Conservation (phyloP, 2,113 vertebrate species). For the Thermophis baileyi region DNA sequence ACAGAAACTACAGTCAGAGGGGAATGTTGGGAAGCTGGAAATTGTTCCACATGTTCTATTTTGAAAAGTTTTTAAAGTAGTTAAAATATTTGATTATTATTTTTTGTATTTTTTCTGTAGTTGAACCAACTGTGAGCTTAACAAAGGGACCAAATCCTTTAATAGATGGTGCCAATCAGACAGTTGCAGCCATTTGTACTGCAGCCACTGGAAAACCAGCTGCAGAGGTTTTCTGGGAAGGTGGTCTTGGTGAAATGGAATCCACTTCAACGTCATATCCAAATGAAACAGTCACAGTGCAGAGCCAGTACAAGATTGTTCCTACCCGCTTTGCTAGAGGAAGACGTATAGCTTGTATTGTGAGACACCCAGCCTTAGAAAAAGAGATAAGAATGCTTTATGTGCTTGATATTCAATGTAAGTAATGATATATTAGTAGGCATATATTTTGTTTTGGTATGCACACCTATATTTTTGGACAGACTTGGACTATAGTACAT, state of each 20-base stretch:
- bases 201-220: slow-evolving; percentile 89
- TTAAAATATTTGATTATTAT: neutral
- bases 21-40: neutral
- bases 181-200: slow-evolving; percentile 87
- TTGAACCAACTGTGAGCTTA: slow-evolving; percentile 92
- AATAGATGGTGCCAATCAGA: slow-evolving; percentile 83
- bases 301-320: slow-evolving; percentile 79
- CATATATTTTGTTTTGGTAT: neutral
- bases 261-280: slow-evolving; percentile 72
- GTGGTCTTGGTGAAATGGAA: slow-evolving; percentile 79
- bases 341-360: slow-evolving; percentile 85
- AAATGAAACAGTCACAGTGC: slow-evolving; percentile 83
- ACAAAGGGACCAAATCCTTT: slow-evolving; percentile 79
- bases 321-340: slow-evolving; percentile 85
- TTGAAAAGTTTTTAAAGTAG: neutral
- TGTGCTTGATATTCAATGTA: slow-evolving; percentile 88
- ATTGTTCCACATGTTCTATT: neutral
- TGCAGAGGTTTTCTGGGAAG: slow-evolving; percentile 90
- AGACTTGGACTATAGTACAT: neutral
- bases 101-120: slow-evolving; percentile 61
- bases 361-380: slow-evolving; percentile 87
- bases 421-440: slow-evolving; percentile 63
- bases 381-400: slow-evolving; percentile 83
- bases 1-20: neutral
- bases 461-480: neutral